Percentiles rank a stretch among this genome's conserved stretches.
phyloP scores from a whole-genome alignment of 2,113 vertebrate genomes.

The Ciconia maguari region DNA sequence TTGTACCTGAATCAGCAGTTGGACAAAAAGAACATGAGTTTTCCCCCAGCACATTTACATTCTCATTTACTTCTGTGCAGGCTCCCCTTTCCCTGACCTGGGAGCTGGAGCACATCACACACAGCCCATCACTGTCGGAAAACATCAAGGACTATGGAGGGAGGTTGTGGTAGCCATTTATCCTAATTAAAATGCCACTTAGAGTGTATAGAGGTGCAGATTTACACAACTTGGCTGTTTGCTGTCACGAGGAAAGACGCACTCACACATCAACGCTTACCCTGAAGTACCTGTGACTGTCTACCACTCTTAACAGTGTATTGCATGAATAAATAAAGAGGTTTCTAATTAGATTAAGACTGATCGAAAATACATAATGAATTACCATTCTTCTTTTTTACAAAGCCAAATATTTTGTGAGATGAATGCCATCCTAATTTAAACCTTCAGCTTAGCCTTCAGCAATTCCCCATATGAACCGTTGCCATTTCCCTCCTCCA shows the following conservation, averaged over 20 bases:
- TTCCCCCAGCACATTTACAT: not conserved
- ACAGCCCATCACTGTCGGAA: not conserved
- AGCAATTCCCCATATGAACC: not conserved
- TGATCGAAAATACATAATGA: not conserved
- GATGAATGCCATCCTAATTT: not conserved
- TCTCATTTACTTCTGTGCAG: not conserved
- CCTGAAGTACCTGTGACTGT: not conserved
- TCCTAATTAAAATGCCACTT: not conserved
- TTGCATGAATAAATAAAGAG: not conserved
- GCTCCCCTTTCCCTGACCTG: rapidly evolving
- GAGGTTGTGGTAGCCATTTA: not conserved
- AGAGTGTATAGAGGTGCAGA: not conserved
- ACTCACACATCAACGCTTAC: not conserved
- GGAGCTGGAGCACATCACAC: not conserved
- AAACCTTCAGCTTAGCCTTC: not conserved
- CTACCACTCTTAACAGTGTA: not conserved
- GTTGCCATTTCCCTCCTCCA: not conserved
- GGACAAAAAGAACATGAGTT: not conserved
- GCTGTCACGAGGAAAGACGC: not conserved
- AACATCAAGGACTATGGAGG: not conserved
- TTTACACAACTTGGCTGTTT: not conserved
- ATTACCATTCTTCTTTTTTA: not conserved
- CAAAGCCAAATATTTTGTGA: not conserved
- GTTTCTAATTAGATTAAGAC: not conserved
- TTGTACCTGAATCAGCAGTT: not conserved